A percentile compares a stretch with the other conserved stretches of the same genome.
Conservation (phyloP, 2,113 vertebrate genomes). For the Caracal caracal region DNA sequence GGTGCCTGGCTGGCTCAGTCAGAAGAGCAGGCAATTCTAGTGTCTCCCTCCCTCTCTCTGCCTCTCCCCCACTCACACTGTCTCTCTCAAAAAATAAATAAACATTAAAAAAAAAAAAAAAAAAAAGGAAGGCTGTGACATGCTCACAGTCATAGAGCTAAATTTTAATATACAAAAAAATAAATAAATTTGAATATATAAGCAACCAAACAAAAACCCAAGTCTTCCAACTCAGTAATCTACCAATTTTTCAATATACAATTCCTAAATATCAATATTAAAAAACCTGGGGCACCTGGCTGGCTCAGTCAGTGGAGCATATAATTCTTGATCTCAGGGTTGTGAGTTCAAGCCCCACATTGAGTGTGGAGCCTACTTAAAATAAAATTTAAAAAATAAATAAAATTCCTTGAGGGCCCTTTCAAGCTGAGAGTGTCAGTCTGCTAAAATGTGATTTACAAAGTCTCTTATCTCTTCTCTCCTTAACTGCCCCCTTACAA, state of each 20-base stretch:
- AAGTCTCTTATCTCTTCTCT: neutral
- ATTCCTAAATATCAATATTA: neutral
- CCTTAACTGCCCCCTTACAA: neutral
- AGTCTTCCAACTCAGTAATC: neutral
- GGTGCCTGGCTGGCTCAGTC: too few species aligned
- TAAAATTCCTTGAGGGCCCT: neutral
- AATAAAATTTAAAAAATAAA: neutral
- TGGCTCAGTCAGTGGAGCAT: too few species aligned
- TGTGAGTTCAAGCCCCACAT: too few species aligned
- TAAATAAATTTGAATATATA: neutral
- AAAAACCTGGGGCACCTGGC: neutral
- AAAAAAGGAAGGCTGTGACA: neutral
- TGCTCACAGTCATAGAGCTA: neutral
- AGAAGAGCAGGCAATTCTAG: too few species aligned
- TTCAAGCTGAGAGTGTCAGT: neutral
- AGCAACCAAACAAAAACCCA: neutral
- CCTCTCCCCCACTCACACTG: too few species aligned
- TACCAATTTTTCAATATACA: neutral
- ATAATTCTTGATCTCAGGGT: too few species aligned
- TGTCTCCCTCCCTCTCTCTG: too few species aligned
- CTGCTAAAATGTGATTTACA: neutral
- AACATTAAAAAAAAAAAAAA: too few species aligned
- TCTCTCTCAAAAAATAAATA: too few species aligned
- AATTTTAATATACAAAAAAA: neutral
- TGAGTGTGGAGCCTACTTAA: too few species aligned